These are phyloP conservation scores for Squalus acanthias DNA, from an alignment of 2,797 vertebrate species.

Conservation along the genomic window DNA sequence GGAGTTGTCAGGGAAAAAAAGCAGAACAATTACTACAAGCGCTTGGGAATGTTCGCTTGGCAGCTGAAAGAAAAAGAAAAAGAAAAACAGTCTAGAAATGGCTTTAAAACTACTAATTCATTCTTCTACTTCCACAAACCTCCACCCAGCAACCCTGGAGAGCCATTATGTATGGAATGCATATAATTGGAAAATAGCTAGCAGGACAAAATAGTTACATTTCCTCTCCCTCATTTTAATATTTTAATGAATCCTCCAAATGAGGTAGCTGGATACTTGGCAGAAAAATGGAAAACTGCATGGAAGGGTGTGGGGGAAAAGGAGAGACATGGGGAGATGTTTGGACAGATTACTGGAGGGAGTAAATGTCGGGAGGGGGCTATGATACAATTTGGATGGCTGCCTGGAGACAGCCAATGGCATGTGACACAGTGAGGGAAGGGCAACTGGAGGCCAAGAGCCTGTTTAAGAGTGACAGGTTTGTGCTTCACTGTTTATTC, in stretches of 20 bases:
- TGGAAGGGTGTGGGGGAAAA: background rate
- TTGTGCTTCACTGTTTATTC: background rate
- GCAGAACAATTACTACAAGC: background rate
- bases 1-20: background rate
- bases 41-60: background rate
- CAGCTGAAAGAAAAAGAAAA: background rate
- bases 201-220: background rate
- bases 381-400: background rate
- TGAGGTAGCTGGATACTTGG: background rate
- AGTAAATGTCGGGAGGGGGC: background rate
- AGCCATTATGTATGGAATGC: background rate
- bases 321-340: background rate
- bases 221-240: background rate
- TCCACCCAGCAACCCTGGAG: background rate
- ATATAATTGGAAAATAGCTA: background rate
- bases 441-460: background rate
- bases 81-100: background rate
- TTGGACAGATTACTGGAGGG: background rate
- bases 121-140: background rate
- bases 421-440: background rate
- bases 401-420: background rate
- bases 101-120: background rate
- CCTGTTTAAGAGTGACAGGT: background rate
- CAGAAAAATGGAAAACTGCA: background rate
- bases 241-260: background rate